Evolutionary conservation across 2,797 vertebrate species (phyloP).

Genomic region (Nannoperca australis): DNA sequence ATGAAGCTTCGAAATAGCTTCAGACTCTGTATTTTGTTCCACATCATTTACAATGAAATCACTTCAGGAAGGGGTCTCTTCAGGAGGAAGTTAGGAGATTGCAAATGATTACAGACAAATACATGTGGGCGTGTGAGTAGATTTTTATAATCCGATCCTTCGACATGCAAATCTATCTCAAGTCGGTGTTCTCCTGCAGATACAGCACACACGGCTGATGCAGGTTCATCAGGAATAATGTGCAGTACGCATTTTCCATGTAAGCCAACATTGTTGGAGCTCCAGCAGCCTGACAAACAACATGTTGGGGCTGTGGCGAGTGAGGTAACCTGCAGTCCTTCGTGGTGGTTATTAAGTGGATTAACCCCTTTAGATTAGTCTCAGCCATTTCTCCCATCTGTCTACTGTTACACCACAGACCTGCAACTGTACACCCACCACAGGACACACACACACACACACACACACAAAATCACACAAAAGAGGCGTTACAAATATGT

Average conservation of each 20-base stretch:
- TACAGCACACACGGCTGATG: slow-evolving; percentile 5
- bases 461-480: slow-evolving; percentile 26
- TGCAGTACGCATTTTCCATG: slow-evolving; percentile 32
- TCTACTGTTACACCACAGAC: slow-evolving; percentile 56
- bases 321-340: slow-evolving; percentile 68
- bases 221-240: slow-evolving; percentile 38
- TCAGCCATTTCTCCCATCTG: slow-evolving; percentile 80
- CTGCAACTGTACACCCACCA: slow-evolving; percentile 30
- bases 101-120: not conserved
- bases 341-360: slow-evolving; percentile 74
- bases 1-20: not conserved
- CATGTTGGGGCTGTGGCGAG: slow-evolving; percentile 48
- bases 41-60: not conserved
- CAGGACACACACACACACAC: slow-evolving; percentile 20
- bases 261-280: slow-evolving; percentile 23
- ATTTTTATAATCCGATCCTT: not conserved
- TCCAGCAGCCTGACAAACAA: slow-evolving; percentile 51
- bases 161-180: not conserved
- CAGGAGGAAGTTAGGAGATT: not conserved
- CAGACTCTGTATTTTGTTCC: not conserved
- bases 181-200: not conserved
- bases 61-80: not conserved
- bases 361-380: slow-evolving; percentile 80
- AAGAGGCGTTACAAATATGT: slow-evolving; percentile 24
- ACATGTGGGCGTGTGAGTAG: not conserved